Base-by-base conservation (phyloP, 2,888 invertebrate species). In the Pegoplata infirma region DNA sequence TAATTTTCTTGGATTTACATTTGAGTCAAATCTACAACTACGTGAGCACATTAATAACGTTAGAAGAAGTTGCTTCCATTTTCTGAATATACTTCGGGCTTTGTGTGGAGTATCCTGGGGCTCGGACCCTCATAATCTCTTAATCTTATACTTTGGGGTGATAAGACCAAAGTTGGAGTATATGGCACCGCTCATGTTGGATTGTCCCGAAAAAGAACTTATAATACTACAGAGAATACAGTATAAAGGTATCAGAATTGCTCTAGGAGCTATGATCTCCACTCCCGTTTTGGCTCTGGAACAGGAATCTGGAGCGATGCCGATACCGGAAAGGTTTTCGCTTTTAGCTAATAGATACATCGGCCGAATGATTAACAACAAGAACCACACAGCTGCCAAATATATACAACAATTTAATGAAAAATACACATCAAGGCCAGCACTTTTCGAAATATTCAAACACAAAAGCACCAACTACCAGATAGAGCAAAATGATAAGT, bases 161-260 rank as follows among this genome's bases (percentile, higher is more conserved):
- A 61, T 71, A 2, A 49, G 61, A 44, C 61, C 71, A 5, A 71
- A 53, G n/a, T 19, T 71, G 2, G 61, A 71, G 40, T 71, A 61
- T n/a, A 44, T 51, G 23, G 51, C 61, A n/a, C 61, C 59, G 0
- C 21, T 61, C 1, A 7, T 53, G 21, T 16, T 71, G 12, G 51
- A 61, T 5, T 58, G 56, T 19, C 64, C 49, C 12, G 14, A 5
- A 8, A 28, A 14, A 6, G 14, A 55, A 7, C 8, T 55, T 10
- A 2, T 55, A 2, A 64, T 51, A 49, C 6, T 21, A 36, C 28
- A 55, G 25, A 32, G 16, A 8, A 44, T 53, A 4, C 40, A 67
- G 36, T 55, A 40, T 16, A 21, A 55, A 14, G 58, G 19, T 1
- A 40, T 40, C 3, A 21, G 63, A 28, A 63, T 19, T 0, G 23